phyloP scores from a whole-genome alignment of 2,113 vertebrate species.

The Falcunculus frontatus region DNA sequence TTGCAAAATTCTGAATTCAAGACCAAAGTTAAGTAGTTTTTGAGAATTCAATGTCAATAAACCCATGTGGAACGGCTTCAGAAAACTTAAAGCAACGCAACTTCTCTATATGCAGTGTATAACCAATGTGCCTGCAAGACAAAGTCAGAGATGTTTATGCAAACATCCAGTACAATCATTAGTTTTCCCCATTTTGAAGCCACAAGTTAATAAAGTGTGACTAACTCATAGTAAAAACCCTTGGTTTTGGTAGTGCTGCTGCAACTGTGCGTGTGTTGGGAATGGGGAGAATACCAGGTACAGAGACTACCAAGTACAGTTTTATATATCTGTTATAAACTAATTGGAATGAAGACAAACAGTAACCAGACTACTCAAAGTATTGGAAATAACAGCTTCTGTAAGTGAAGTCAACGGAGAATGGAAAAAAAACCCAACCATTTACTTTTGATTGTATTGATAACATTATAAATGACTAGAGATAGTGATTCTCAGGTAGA shows the following conservation, averaged over 20 bases:
- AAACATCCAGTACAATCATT: neutral
- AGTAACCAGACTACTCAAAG: neutral
- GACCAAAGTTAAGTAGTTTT: neutral
- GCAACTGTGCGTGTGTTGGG: fast-evolving
- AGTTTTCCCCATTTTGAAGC: neutral
- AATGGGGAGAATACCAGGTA: neutral
- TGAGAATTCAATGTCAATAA: neutral
- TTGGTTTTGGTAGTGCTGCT: neutral
- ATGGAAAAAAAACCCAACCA: neutral
- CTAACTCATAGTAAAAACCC: fast-evolving
- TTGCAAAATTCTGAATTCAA: neutral
- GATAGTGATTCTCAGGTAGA: neutral
- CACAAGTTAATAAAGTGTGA: neutral
- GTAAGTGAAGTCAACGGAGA: neutral
- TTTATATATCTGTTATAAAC: neutral
- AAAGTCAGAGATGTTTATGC: neutral
- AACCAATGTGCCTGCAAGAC: neutral
- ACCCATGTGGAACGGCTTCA: neutral
- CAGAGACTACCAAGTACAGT: neutral
- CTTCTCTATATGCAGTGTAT: neutral
- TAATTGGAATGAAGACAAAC: neutral
- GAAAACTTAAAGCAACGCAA: neutral
- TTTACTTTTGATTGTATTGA: neutral
- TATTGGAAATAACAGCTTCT: neutral
- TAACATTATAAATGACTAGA: neutral